phyloP scores from a whole-genome alignment of 2,797 vertebrate species.

The Schizopygopsis pylzovi region DNA sequence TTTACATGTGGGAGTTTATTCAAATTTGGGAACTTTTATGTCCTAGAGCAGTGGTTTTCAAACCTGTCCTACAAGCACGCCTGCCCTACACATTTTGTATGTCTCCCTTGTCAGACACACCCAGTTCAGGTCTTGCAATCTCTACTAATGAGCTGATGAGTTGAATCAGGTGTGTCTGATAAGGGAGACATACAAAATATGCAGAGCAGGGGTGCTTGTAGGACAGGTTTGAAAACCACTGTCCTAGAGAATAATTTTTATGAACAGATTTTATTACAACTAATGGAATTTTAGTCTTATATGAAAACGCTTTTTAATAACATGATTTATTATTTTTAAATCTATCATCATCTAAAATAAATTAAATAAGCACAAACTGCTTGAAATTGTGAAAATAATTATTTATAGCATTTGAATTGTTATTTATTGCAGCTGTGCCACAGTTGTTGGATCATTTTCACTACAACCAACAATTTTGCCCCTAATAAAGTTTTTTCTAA shows the following conservation, averaged over 20 bases:
- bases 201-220: too few species aligned
- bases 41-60: too few species aligned
- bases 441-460: not conserved
- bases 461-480: not conserved
- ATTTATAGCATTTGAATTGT: not conserved
- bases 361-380: not conserved
- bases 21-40: not conserved
- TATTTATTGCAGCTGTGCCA: not conserved
- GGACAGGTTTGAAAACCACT: too few species aligned
- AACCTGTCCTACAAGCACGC: too few species aligned
- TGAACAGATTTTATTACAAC: not conserved
- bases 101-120: too few species aligned
- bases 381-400: not conserved
- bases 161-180: too few species aligned
- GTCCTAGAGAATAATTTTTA: not conserved
- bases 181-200: too few species aligned
- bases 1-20: not conserved
- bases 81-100: too few species aligned
- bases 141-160: too few species aligned
- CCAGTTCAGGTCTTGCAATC: too few species aligned
- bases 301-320: constrained; percentile 4
- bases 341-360: not conserved
- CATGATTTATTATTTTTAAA: not conserved
- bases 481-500: not conserved
- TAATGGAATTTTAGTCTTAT: not conserved